These are phyloP conservation scores for Malacosoma neustria DNA, from an alignment of 2,888 invertebrate species.

Conservation along the genomic window DNA sequence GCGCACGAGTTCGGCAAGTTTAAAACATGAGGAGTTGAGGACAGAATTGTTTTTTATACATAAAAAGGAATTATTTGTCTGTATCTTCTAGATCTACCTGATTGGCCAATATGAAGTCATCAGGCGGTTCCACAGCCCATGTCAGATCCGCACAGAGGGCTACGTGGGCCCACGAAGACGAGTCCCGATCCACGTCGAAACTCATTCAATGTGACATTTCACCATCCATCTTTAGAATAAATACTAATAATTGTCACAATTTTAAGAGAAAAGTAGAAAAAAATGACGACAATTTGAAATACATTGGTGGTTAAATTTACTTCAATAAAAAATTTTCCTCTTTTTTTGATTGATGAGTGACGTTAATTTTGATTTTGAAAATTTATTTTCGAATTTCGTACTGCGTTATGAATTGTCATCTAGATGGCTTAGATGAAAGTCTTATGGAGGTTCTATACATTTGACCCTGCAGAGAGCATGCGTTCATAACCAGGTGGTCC, in stretches of 20 bases:
- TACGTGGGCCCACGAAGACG: conserved; percentile 68
- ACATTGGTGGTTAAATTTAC: conserved; percentile 68
- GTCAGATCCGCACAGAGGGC: conserved; percentile 72
- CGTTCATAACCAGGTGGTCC: too few species aligned
- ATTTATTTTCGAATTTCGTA: conserved; percentile 65
- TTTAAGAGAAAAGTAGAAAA: conserved; percentile 65
- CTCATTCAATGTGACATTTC: conserved; percentile 72
- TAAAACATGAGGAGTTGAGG: too few species aligned
- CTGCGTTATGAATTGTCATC: conserved; percentile 50
- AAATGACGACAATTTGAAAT: conserved; percentile 70
- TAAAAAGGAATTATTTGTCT: too few species aligned
- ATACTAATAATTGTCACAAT: conserved; percentile 61
- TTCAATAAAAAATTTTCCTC: conserved; percentile 68
- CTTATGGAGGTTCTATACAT: conserved; percentile 19
- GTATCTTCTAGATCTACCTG: conserved; percentile 37
- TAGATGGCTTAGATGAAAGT: conserved; percentile 40
- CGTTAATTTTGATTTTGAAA: conserved; percentile 56
- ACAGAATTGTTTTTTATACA: too few species aligned
- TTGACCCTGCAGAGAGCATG: too few species aligned
- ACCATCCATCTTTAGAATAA: conserved; percentile 55
- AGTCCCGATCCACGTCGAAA: conserved; percentile 67
- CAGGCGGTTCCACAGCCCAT: conserved; percentile 64
- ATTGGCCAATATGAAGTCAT: conserved; percentile 66
- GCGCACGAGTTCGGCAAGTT: too few species aligned
- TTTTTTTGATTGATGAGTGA: conserved; percentile 64